Evolutionary conservation across 1,140 invertebrate genomes (phyloP), one percentile per base, ranked within the genome.

Genomic region (Heliothis virescens): DNA sequence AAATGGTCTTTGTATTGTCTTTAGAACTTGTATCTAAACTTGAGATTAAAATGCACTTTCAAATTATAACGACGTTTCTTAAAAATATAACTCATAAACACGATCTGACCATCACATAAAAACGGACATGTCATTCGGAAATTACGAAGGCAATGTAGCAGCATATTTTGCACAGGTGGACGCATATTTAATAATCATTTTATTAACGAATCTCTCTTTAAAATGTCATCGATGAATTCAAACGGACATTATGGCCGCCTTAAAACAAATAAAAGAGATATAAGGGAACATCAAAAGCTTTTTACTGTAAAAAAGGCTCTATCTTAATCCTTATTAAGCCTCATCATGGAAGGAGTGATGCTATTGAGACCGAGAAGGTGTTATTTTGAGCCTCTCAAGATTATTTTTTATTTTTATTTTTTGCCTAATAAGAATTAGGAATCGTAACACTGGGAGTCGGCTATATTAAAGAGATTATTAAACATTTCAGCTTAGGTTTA

Each of bases 261-360:
- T 41, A 63, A 76, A 76, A 76, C 48, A 84, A 88, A 90, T 87
- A 86, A 91, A 90, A 88, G 86, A 90, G 82, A 80, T 88, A 87
- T 86, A 89, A 91, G 73, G n/a, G 86, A 87, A 94, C 91, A 92
- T 88, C 80, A 85, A 92, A 92, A 93, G 90, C 90, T 93, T 91
- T 94, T 94, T 92, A 92, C 87, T 87, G 88, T 87, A 79, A 90
- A 92, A 91, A 91, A 91, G 86, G 86, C 89, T 88, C 82, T 94
- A 94, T 94, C 92, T 94, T 94, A 94, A 94, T 94, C 92, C 91
- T 90, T 92, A 91, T 91, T 94, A 92, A 94, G 89, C 86, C 86
- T 88, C 84, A 86, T 88, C 90, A 85, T 81, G 84, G 77, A 82
- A 90, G 87, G 88, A 87, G 89, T 87, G 87, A 87, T 84, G 91